A percentile compares a stretch with the other conserved stretches of the same genome.
Evolutionary conservation across 2,113 vertebrate genomes (phyloP).

Genomic region (Perca fluviatilis): DNA sequence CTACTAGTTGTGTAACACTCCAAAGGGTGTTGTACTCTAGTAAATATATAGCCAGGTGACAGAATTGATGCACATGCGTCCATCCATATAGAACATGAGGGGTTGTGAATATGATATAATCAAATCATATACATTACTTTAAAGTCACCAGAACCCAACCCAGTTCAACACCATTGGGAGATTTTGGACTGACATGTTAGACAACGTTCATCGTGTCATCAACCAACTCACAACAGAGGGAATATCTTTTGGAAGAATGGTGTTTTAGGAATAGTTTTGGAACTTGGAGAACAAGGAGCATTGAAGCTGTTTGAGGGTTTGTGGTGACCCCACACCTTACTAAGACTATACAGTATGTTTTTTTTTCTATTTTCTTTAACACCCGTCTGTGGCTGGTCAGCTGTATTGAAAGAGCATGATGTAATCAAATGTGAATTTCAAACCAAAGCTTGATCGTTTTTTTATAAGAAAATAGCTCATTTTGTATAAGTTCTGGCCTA

Average conservation of each 20-base stretch:
- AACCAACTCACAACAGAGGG: not conserved
- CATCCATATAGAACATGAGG: not conserved
- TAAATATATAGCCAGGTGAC: not conserved
- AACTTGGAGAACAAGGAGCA: not conserved
- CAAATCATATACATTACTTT: too few relatives aligned
- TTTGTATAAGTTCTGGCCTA: not conserved
- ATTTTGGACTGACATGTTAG: not conserved
- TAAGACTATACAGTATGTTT: not conserved
- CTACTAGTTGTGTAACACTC: not conserved
- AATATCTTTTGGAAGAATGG: not conserved
- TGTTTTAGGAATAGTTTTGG: not conserved
- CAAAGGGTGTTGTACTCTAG: not conserved
- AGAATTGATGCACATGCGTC: not conserved
- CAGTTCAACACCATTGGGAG: not conserved
- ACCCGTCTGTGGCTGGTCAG: not conserved
- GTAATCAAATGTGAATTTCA: not conserved
- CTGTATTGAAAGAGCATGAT: too few relatives aligned
- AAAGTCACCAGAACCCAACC: not conserved
- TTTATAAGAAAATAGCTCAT: not conserved
- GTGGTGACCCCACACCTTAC: not conserved
- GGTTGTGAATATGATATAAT: too few relatives aligned
- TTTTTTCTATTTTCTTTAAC: not conserved
- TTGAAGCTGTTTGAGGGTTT: not conserved
- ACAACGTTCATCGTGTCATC: not conserved
- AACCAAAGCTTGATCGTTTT: not conserved